Evolutionary conservation across 2,113 vertebrate genomes (phyloP).

Genomic region (Caranx ignobilis): DNA sequence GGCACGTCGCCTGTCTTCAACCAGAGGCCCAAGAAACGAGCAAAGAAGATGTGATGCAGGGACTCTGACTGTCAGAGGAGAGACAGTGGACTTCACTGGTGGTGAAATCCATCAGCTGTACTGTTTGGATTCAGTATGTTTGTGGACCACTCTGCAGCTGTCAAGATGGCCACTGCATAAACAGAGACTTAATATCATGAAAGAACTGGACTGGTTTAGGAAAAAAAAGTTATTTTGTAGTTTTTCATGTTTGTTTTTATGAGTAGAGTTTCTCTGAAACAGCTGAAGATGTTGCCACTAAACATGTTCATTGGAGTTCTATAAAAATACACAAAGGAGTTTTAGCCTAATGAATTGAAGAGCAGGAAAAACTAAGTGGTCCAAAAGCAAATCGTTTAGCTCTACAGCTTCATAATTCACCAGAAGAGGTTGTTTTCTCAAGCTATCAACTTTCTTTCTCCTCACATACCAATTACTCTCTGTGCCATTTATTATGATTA

Average conservation of each 20-base stretch:
- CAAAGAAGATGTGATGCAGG: conserved; percentile 90
- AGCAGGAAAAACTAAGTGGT: conserved; percentile 25
- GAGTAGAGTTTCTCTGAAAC: conserved; percentile 6
- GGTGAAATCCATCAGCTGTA: neutral
- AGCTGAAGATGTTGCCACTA: conserved; percentile 13
- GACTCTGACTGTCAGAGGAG: neutral
- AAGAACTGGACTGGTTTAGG: neutral
- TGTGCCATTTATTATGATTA: conserved; percentile 40
- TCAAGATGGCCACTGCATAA: neutral
- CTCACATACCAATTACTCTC: conserved; percentile 38
- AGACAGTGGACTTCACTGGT: conserved; percentile 1
- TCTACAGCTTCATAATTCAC: conserved; percentile 51
- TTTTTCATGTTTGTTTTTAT: conserved; percentile 24
- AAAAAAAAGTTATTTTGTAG: conserved; percentile 13
- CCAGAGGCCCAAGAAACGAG: conserved; percentile 93
- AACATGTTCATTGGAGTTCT: conserved; percentile 39
- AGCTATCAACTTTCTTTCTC: conserved; percentile 23
- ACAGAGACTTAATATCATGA: neutral
- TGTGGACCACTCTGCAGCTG: neutral
- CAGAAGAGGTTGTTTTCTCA: conserved; percentile 40
- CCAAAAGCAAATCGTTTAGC: conserved; percentile 45
- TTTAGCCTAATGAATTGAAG: conserved; percentile 36
- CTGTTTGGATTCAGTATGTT: neutral
- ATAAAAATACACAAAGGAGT: neutral
- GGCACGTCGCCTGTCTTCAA: conserved; percentile 95